Evolutionary conservation across 1,140 invertebrate species (phyloP).

Genomic region (Pteromalus puparum): DNA sequence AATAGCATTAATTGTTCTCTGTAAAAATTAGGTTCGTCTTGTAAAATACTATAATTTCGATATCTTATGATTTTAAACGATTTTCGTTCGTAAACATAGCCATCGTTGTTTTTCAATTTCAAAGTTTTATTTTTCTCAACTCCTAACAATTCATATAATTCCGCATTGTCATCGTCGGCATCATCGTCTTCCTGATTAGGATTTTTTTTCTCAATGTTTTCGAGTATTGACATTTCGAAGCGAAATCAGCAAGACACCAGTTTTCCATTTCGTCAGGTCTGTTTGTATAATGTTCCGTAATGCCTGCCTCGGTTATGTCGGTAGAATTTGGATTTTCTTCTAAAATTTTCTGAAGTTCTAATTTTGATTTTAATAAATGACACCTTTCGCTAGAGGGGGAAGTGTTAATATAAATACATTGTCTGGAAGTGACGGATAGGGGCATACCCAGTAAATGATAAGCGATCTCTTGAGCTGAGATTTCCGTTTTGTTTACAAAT

Average conservation of each 20-base stretch:
- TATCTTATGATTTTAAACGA: conserved; percentile 28
- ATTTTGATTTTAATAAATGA: conserved; percentile 34
- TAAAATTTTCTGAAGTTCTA: not conserved
- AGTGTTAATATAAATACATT: conserved; percentile 37
- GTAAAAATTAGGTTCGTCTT: conserved; percentile 28
- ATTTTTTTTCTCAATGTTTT: conserved; percentile 19
- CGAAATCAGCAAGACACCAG: conserved; percentile 16
- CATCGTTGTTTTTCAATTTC: conserved; percentile 19
- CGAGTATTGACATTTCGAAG: not conserved
- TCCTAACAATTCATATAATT: not conserved
- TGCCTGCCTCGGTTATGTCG: not conserved
- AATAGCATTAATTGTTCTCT: conserved; percentile 39
- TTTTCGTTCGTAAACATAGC: conserved; percentile 11
- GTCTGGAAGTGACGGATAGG: conserved; percentile 12
- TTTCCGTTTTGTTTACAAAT: no score
- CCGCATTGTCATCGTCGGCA: conserved; percentile 11
- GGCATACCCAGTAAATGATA: not conserved
- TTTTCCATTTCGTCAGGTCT: conserved; percentile 10
- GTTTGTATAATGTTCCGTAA: conserved; percentile 21
- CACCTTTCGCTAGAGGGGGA: conserved; percentile 18
- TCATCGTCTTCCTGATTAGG: not conserved
- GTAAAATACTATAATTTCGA: conserved; percentile 18
- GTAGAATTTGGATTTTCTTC: not conserved
- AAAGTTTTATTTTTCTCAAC: conserved; percentile 3
- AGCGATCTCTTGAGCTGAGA: no score